Percentiles rank a stretch among this genome's conserved stretches.
These are phyloP conservation scores for Drosophila dunni DNA, from an alignment of 1,140 invertebrate genomes.

Conservation along the genomic window DNA sequence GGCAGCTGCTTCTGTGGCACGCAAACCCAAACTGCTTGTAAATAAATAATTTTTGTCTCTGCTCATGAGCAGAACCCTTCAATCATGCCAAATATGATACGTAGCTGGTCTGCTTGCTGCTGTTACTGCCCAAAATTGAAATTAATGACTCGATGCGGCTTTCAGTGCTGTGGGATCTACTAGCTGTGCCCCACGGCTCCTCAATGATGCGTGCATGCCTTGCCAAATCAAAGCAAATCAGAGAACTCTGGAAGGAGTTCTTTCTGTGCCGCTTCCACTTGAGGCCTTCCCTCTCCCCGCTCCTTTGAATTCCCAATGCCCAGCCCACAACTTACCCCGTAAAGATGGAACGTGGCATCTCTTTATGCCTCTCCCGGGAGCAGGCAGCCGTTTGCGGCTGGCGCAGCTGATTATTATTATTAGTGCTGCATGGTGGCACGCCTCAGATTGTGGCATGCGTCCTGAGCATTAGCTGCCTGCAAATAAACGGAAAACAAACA, in stretches of 20 bases:
- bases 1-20: slow-evolving; percentile 30
- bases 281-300: neutral
- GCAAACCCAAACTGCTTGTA: slow-evolving; percentile 49
- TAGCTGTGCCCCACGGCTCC: slow-evolving; percentile 35
- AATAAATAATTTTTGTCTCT: slow-evolving; percentile 79
- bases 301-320: slow-evolving; percentile 1
- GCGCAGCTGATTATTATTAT: slow-evolving; percentile 30
- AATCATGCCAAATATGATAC: slow-evolving; percentile 22
- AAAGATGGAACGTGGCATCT: slow-evolving; percentile 14
- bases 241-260: neutral
- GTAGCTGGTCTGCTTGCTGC: neutral
- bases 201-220: slow-evolving; percentile 51
- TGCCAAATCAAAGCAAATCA: slow-evolving; percentile 60
- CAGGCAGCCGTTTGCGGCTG: slow-evolving; percentile 22
- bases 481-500: slow-evolving; percentile 31
- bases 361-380: slow-evolving; percentile 45
- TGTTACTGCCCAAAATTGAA: slow-evolving; percentile 62
- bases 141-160: slow-evolving; percentile 64
- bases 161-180: neutral
- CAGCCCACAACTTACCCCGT: slow-evolving; percentile 26
- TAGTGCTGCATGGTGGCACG: slow-evolving; percentile 31
- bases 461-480: neutral
- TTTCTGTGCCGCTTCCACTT: neutral
- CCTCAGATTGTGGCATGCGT: neutral
- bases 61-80: slow-evolving; percentile 42